Base-by-base conservation (phyloP, 2,797 vertebrate genomes). In the Cygnus olor region DNA sequence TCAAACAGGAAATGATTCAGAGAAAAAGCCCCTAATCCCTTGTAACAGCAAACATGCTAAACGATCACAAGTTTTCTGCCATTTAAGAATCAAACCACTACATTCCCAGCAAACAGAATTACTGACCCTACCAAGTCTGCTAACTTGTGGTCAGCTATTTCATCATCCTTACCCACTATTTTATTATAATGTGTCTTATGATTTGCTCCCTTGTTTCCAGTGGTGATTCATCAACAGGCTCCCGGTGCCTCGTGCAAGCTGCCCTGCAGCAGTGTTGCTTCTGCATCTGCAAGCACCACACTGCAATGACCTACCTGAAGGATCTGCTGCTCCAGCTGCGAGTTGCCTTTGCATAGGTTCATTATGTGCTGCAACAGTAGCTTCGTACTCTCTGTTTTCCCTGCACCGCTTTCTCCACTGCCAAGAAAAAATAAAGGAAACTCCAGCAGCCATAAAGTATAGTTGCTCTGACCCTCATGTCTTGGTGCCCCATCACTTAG, bases 401-500 rank as follows among this genome's bases (percentile, higher is more conserved):
- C 98, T 14, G 98, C 98, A 40, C 98, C 98, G 1, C 98, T 98
- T 89, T 98, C 98, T 58, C 98, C 98, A 30, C 98, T 98, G 94
- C 45, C 72, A 93, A 91, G 38, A 79, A 71, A 94, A 93, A 91
- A 42, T 24, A 95, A 89, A 94, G 61, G 14, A 54, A 92, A 84
- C 36, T 79, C 11, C n/a, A 86, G 61, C 21, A 88, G 6, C 21
- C 1, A 4, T 36, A 40, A 87, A 54, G 24, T 21, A 27, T 0
- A 60, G 20, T 14, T 61, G 28, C 38, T 87, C 32, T 57, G 38
- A 10, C 24, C 45, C 20, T 89, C 65, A 32, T 5, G 3, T 7
- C 30, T 71, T 27, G 25, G 49, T 65, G 18, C 14, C 51, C 18
- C 32, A 36, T 6, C 6, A 22, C 13, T 36, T 60, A 24, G 49